Evolutionary conservation across 1,140 invertebrate species (phyloP).

Genomic region (Heterodera carotae): DNA sequence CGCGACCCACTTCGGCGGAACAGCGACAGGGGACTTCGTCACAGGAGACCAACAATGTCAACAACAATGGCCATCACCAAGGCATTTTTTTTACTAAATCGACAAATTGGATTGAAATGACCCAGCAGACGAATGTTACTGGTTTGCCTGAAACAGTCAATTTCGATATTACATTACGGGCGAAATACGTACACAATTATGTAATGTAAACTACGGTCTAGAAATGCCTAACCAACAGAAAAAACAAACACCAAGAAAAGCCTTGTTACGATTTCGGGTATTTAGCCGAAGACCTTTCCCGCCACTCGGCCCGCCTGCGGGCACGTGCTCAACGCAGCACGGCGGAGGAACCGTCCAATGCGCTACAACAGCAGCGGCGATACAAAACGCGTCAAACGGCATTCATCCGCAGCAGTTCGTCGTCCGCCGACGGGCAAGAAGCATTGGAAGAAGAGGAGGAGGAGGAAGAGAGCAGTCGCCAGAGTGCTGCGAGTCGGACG

Average conservation of each 20-base stretch:
- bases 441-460: not conserved
- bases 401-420: not conserved
- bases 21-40: not conserved
- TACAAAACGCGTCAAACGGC: constrained; percentile 4
- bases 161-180: no score
- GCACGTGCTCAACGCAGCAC: not conserved
- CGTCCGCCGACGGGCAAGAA: not conserved
- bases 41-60: not conserved
- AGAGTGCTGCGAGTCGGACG: not conserved
- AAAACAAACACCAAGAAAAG: no score
- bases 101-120: no score
- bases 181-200: no score
- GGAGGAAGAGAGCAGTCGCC: constrained; percentile 3
- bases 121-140: no score
- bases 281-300: not conserved
- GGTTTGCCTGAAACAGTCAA: no score
- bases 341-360: not conserved
- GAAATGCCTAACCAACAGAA: no score
- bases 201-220: no score
- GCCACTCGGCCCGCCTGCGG: constrained; percentile 14
- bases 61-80: no score
- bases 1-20: not conserved
- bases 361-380: not conserved
- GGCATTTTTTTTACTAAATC: no score
- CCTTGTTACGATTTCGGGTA: no score